These are phyloP conservation scores for Cygnus buccinator DNA, from an alignment of 2,113 vertebrate species.

Conservation along the genomic window DNA sequence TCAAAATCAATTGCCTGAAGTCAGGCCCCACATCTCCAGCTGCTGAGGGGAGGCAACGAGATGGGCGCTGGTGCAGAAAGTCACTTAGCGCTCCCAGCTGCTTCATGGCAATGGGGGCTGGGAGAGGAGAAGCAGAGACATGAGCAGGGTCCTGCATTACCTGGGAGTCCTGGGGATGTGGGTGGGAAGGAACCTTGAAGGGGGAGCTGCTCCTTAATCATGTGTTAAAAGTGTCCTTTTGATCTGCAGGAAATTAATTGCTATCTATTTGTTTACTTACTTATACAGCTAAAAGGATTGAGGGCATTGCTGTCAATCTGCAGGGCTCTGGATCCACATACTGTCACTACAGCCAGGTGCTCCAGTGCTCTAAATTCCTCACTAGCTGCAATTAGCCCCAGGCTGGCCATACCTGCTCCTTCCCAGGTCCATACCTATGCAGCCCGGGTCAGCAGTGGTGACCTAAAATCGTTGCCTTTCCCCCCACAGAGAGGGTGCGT, in stretches of 20 bases:
- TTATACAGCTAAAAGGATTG: background rate
- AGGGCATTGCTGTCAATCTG: background rate
- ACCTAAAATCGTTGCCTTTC: background rate
- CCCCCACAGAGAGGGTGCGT: background rate
- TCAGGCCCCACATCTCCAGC: conserved; percentile 21
- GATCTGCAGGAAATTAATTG: background rate
- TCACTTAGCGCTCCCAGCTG: conserved; percentile 47
- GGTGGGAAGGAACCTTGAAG: background rate
- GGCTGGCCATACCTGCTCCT: background rate
- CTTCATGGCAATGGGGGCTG: background rate
- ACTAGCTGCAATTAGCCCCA: background rate
- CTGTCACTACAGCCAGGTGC: background rate
- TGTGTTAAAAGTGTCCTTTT: background rate
- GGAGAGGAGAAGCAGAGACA: background rate
- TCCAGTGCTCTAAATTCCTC: background rate
- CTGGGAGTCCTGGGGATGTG: background rate
- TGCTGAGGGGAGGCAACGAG: conserved; percentile 32
- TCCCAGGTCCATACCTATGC: background rate
- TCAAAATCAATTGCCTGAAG: conserved; percentile 47
- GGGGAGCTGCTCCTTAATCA: background rate
- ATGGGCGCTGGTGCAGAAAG: conserved; percentile 44
- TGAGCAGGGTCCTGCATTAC: background rate
- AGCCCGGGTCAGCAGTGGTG: background rate
- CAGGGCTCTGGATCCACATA: background rate
- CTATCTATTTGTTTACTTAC: conserved; percentile 1